Base-by-base conservation (phyloP, 2,797 vertebrate species). In the Crax fasciolata region DNA sequence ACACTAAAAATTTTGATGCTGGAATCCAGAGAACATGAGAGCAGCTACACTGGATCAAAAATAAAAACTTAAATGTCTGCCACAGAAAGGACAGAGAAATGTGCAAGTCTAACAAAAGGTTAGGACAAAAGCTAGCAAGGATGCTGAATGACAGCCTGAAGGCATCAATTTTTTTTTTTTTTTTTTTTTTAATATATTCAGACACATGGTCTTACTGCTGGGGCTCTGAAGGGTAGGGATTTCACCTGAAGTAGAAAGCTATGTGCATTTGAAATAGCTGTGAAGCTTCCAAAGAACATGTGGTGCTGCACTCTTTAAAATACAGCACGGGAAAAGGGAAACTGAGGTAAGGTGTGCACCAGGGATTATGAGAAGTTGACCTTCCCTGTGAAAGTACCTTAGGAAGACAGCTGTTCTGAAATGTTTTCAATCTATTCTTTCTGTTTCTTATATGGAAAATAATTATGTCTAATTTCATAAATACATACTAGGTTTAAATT, bases 221-320 rank as follows among this genome's bases (percentile, higher is more conserved):
- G 27, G 54, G 48, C 32, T 32, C 35, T 35, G 13, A 87, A 24
- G 20, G 12, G 8, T 25, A 43, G 16, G 23, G 38, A 62, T 28
- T 72, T 72, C 70, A 38, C 15, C 38, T 48, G 25, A 5, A 49
- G 14, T 27, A 1, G 1, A 63, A 62, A 70, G 39, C 15, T 35
- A 17, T 8, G 20, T 44, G 48, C 65, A 7, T 6, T 43, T 49
- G 48, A 62, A 75, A 81, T 12, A 6, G 16, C 38, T 62, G 19
- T 24, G 61, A 62, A 49, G 63, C 30, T 12, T 20, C 11, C 8
- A 12, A 52, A 43, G 49, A 13, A 21, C 13, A 14, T 23, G 4
- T 0, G 0, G 24, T 73, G 21, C 43, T 27, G 5, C 49, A 8
- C 24, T 49, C 1, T 0, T 21, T 59, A 35, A 24, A 25, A 1